These are phyloP conservation scores for Drosophila simulans DNA, from an alignment of 1,140 invertebrate genomes.

Conservation along the genomic window DNA sequence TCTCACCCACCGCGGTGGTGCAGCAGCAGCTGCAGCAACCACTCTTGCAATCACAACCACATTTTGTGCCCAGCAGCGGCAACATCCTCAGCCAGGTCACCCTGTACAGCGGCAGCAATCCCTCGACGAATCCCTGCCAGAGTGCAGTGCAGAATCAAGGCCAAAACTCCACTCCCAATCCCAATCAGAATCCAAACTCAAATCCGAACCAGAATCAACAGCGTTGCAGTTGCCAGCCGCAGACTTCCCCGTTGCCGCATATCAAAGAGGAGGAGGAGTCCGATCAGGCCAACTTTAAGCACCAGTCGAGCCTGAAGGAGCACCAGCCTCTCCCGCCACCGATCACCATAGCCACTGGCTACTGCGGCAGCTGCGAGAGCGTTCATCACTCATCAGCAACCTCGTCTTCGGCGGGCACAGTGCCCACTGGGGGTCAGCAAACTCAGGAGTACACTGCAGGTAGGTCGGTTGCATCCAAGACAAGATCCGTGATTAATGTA, in stretches of 20 bases:
- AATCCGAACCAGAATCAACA: slow-evolving; percentile 59
- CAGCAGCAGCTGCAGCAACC: slow-evolving; percentile 15
- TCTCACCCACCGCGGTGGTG: slow-evolving; percentile 71
- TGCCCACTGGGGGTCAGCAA: slow-evolving; percentile 3
- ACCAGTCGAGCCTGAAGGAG: slow-evolving; percentile 84
- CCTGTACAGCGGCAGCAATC: slow-evolving; percentile 38
- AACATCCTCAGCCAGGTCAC: slow-evolving; percentile 35
- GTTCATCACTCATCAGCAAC: slow-evolving; percentile 71
- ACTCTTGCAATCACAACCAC: slow-evolving; percentile 12
- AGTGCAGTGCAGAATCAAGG: slow-evolving; percentile 79
- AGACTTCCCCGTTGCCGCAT: slow-evolving; percentile 86
- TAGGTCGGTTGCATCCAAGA: background rate
- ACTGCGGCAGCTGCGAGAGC: slow-evolving; percentile 80
- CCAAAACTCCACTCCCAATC: slow-evolving; percentile 24
- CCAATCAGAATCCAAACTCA: background rate
- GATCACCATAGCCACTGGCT: slow-evolving; percentile 65
- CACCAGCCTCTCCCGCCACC: slow-evolving; percentile 41
- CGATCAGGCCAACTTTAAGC: slow-evolving; percentile 86
- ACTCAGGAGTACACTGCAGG: slow-evolving; percentile 25
- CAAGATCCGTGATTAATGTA: background rate
- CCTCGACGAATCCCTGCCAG: slow-evolving; percentile 51
- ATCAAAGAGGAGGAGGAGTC: slow-evolving; percentile 87
- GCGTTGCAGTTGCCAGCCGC: slow-evolving; percentile 74
- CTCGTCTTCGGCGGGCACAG: slow-evolving; percentile 55
- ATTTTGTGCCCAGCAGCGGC: slow-evolving; percentile 10